Percentiles rank a stretch among this genome's conserved stretches.
phyloP scores from a whole-genome alignment of 2,797 vertebrate genomes.

The Sebastiscus tertius region DNA sequence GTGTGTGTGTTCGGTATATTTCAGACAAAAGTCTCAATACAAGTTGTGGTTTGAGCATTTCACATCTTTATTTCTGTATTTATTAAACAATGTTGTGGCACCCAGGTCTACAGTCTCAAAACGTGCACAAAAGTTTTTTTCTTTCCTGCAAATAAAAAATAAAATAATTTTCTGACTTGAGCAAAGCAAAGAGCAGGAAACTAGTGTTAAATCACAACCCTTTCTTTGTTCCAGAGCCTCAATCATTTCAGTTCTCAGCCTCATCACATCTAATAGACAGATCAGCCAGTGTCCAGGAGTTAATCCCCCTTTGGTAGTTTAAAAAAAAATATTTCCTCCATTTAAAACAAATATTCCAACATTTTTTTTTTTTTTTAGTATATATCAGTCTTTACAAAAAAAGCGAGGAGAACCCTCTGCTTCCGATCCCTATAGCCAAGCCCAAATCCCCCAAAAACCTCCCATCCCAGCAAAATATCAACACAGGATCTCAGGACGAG shows the following conservation, averaged over 20 bases:
- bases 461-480: constrained; percentile 74
- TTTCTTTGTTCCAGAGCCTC: constrained; percentile 77
- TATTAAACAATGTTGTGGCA: constrained; percentile 84
- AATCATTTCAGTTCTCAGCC: constrained; percentile 68
- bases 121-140: constrained; percentile 80
- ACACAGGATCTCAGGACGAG: constrained; percentile 67
- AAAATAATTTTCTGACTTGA: constrained; percentile 76
- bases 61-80: constrained; percentile 83
- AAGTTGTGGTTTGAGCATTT: constrained; percentile 78
- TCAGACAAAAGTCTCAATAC: constrained; percentile 27
- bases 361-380: constrained; percentile 62
- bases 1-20: not conserved
- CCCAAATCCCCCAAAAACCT: constrained; percentile 55
- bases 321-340: constrained; percentile 82
- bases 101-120: constrained; percentile 84
- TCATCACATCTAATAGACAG: constrained; percentile 72
- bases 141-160: constrained; percentile 83
- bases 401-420: constrained; percentile 72
- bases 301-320: constrained; percentile 77
- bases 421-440: constrained; percentile 63
- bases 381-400: constrained; percentile 85
- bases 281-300: constrained; percentile 75
- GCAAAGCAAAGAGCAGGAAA: constrained; percentile 84
- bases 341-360: constrained; percentile 85
- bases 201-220: constrained; percentile 78